Conservation (phyloP, 2,113 vertebrate genomes). For the Echinops telfairi region DNA sequence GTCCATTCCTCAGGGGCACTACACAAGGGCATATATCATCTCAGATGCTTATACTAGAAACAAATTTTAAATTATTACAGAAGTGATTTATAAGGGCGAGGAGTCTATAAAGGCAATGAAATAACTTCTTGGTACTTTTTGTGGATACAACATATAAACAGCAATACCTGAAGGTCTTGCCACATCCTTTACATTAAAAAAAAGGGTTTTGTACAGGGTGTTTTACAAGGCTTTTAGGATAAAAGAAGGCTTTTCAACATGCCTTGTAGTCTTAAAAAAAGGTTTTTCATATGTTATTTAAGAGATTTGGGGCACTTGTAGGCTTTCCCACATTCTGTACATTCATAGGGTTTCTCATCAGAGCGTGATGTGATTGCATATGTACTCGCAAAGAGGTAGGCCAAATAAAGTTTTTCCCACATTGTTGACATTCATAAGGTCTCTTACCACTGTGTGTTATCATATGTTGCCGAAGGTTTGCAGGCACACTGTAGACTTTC, state of each 20-base stretch:
- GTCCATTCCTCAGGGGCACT: no score
- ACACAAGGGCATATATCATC: no score
- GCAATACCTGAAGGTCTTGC: constrained; percentile 23
- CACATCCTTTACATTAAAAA: not conserved
- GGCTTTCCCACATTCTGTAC: constrained; percentile 58
- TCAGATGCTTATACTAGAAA: no score
- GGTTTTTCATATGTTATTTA: constrained; percentile 29
- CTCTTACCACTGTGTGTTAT: constrained; percentile 40
- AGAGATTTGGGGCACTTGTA: constrained; percentile 56
- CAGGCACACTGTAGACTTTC: constrained; percentile 60
- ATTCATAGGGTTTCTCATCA: constrained; percentile 68
- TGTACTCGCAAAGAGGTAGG: constrained; percentile 83
- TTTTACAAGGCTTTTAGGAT: constrained; percentile 5
- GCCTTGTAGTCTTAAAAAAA: not conserved
- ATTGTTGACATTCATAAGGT: constrained; percentile 33
- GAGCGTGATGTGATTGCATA: constrained; percentile 59
- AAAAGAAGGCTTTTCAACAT: constrained; percentile 51
- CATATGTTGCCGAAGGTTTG: constrained; percentile 7
- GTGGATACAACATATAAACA: not conserved
- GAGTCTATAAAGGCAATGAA: no score
- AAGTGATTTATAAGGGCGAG: no score
- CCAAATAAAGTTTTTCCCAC: constrained; percentile 85
- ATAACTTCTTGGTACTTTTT: not conserved
- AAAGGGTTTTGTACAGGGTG: not conserved
- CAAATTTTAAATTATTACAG: no score